Base-by-base conservation (phyloP, 2,797 vertebrate species). In the Morus bassanus region DNA sequence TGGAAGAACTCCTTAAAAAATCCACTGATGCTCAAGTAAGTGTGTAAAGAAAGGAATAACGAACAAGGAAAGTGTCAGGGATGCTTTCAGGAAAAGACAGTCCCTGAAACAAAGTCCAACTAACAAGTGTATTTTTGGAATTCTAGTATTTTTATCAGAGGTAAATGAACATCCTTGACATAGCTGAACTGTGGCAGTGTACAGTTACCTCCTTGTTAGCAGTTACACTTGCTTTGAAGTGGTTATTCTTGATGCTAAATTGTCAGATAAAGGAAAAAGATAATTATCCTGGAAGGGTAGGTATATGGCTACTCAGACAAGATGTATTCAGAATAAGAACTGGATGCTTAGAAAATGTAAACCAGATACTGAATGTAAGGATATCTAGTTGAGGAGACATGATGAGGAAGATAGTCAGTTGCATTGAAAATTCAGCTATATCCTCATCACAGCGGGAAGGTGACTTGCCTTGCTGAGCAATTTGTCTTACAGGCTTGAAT, bases 1-100 rank as follows among this genome's bases (percentile, higher is more conserved):
- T 98, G 73, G 98, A 98, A 94, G 98, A 98, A 92, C 97, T 99
- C 82, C 98, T 99, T 50, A 99, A 98, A 96, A 98, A 98, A 80
- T 99, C 99, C 35, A 98, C 98, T 90, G 98, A 96, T 97, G 93
- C 98, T 76, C 99, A 99, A 98, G 99, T 99, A 97, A 96, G 95
- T 89, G 56, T 82, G 46, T 85, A 85, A 94, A 84, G n/a, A 6
- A 84, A 74, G 72, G 53, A 85, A 84, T 60, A 77, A 43, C n/a
- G 63, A 95, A 43, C 72, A 78, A 65, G 22, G 12, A 59, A 64
- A 45, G 59, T 93, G 57, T 70, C 56, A 88, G 33, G 57, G 56
- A 72, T 94, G 53, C 88, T 96, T 96, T 85, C 74, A 94, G 67
- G 46, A 91, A 95, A 80, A 95, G 61, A 18, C 21, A 81, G 63